These are phyloP conservation scores for Clarias magur DNA, from an alignment of 2,113 vertebrate species.

Conservation along the genomic window DNA sequence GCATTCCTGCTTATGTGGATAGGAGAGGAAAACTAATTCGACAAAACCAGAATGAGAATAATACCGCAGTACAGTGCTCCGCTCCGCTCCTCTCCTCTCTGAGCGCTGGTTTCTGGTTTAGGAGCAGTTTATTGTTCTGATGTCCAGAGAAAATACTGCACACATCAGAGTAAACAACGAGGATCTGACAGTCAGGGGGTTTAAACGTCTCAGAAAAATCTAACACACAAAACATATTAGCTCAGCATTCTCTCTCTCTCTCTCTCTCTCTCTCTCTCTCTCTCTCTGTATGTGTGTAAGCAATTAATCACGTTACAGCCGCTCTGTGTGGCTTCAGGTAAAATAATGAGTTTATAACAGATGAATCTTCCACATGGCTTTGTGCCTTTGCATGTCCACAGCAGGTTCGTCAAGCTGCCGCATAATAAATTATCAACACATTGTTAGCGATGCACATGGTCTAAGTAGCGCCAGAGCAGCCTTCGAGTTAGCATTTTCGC, in stretches of 20 bases:
- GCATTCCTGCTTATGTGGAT: background rate
- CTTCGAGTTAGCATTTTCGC: background rate
- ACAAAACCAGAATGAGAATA: background rate
- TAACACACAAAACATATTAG: background rate
- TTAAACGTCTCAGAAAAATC: background rate
- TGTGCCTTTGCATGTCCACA: background rate
- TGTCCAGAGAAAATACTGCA: background rate
- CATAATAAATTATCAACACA: background rate
- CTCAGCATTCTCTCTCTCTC: background rate
- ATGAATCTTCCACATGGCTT: conserved; percentile 4
- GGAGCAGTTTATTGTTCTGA: background rate
- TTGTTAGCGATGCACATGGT: background rate
- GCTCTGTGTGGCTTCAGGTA: background rate
- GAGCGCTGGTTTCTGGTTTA: background rate
- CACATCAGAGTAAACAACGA: background rate
- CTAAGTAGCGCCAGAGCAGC: background rate
- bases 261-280: background rate
- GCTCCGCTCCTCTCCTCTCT: background rate
- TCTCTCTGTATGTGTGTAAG: background rate
- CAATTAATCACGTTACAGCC: background rate
- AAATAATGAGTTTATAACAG: conserved; percentile 3
- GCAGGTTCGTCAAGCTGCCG: conserved; percentile 4
- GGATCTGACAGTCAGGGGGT: background rate
- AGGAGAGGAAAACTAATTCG: background rate
- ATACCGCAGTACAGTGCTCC: background rate